Evolutionary conservation across 1,140 invertebrate genomes (phyloP).

Genomic region (Ruditapes philippinarum): DNA sequence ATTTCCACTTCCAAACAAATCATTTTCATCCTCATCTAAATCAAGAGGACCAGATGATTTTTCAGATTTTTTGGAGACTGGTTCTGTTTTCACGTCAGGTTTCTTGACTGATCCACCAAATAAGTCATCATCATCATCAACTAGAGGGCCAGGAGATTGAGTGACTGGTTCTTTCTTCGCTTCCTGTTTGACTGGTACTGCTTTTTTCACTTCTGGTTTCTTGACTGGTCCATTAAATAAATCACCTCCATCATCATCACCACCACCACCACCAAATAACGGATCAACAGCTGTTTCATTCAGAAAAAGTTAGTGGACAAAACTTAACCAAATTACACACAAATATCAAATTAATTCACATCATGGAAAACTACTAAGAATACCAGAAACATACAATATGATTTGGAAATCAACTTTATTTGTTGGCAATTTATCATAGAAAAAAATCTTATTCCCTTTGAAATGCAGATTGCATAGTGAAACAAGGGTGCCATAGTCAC

Average conservation of each 20-base stretch:
- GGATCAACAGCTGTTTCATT: slow-evolving; percentile 45
- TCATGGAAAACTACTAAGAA: too few species aligned
- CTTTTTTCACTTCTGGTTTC: neutral
- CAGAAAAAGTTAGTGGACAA: too few species aligned
- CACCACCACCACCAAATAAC: slow-evolving; percentile 50
- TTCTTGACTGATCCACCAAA: too few species aligned
- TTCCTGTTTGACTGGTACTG: slow-evolving; percentile 12
- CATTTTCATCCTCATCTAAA: slow-evolving; percentile 40
- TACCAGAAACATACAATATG: too few species aligned
- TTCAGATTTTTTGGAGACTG: neutral
- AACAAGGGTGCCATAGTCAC: too few species aligned
- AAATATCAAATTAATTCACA: too few species aligned
- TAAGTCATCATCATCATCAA: slow-evolving; percentile 1
- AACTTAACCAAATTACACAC: too few species aligned
- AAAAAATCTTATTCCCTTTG: too few species aligned
- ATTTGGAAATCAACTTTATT: too few species aligned
- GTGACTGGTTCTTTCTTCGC: neutral
- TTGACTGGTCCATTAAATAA: slow-evolving; percentile 16
- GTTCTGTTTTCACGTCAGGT: neutral
- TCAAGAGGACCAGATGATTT: neutral
- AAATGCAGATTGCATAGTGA: too few species aligned
- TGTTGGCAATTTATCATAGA: too few species aligned
- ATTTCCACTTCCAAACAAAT: slow-evolving; percentile 38
- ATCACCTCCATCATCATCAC: slow-evolving; percentile 20
- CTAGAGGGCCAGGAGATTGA: neutral